Conservation (phyloP, 2,888 invertebrate genomes). For the Cantharis lateralis region DNA sequence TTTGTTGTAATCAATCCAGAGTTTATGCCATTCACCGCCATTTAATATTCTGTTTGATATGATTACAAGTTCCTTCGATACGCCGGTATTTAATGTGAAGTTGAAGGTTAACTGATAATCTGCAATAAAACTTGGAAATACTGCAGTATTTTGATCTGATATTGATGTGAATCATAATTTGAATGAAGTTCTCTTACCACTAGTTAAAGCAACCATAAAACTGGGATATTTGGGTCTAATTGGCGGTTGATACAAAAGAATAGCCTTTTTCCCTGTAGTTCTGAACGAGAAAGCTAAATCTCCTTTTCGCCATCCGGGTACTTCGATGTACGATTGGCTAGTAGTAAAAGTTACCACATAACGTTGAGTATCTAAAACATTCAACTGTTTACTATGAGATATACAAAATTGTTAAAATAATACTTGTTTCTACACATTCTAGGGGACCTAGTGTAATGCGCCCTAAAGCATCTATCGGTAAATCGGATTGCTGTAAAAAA, state of each 20-base stretch:
- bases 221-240: slow-evolving; percentile 88
- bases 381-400: not conserved
- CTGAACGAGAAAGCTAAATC: slow-evolving; percentile 92
- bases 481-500: slow-evolving; percentile 83
- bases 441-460: slow-evolving; percentile 88
- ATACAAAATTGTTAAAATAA: slow-evolving; percentile 49
- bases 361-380: slow-evolving; percentile 78
- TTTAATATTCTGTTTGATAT: slow-evolving; percentile 82
- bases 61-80: slow-evolving; percentile 80
- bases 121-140: slow-evolving; percentile 44
- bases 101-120: slow-evolving; percentile 89
- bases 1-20: slow-evolving; percentile 93
- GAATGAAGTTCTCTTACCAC: slow-evolving; percentile 61
- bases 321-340: slow-evolving; percentile 89
- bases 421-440: slow-evolving; percentile 94
- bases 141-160: not conserved
- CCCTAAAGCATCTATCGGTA: slow-evolving; percentile 82
- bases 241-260: slow-evolving; percentile 88
- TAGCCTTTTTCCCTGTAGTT: slow-evolving; percentile 88
- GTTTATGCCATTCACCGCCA: slow-evolving; percentile 94
- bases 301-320: slow-evolving; percentile 91
- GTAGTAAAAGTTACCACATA: slow-evolving; percentile 94
- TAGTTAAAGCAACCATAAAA: slow-evolving; percentile 88
- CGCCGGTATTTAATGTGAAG: slow-evolving; percentile 84
- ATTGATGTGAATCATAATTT: not conserved